These are phyloP conservation scores for Andrena hattorfiana DNA, from an alignment of 2,888 invertebrate genomes.

Conservation along the genomic window DNA sequence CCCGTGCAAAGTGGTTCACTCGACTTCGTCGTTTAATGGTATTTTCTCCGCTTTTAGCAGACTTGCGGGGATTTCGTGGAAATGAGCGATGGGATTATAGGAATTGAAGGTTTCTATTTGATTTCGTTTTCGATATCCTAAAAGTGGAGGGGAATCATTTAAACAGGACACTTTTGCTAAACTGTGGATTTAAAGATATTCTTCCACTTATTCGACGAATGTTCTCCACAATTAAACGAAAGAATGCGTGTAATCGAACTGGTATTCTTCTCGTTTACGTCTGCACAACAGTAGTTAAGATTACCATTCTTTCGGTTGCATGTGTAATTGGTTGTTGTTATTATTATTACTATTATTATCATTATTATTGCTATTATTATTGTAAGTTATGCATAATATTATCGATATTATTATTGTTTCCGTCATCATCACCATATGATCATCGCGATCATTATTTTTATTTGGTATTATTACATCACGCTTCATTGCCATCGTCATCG, in stretches of 20 bases:
- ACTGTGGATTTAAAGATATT: too few species aligned
- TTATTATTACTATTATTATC: conserved; percentile 51
- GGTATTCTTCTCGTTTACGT: conserved; percentile 31
- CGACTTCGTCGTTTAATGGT: too few species aligned
- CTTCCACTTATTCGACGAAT: conserved; percentile 17
- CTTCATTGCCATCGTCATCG: conserved; percentile 14
- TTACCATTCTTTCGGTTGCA: conserved; percentile 34
- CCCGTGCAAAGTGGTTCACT: too few species aligned
- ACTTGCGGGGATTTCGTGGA: too few species aligned
- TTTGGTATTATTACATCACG: conserved; percentile 42
- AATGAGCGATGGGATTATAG: not conserved
- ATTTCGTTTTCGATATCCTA: too few species aligned
- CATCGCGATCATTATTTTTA: conserved; percentile 14
- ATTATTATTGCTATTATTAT: conserved; percentile 53
- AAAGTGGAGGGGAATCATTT: too few species aligned
- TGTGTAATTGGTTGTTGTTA: conserved; percentile 33
- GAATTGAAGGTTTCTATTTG: too few species aligned
- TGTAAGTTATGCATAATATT: conserved; percentile 49
- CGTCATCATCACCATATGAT: conserved; percentile 22
- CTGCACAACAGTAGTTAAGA: conserved; percentile 19
- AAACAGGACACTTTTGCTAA: too few species aligned
- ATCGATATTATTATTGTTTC: conserved; percentile 44
- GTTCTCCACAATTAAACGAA: conserved; percentile 38
- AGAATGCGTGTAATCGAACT: not conserved
- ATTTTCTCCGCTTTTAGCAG: too few species aligned